Base-by-base conservation (phyloP, 2,113 vertebrate genomes). In the Callithrix jacchus region DNA sequence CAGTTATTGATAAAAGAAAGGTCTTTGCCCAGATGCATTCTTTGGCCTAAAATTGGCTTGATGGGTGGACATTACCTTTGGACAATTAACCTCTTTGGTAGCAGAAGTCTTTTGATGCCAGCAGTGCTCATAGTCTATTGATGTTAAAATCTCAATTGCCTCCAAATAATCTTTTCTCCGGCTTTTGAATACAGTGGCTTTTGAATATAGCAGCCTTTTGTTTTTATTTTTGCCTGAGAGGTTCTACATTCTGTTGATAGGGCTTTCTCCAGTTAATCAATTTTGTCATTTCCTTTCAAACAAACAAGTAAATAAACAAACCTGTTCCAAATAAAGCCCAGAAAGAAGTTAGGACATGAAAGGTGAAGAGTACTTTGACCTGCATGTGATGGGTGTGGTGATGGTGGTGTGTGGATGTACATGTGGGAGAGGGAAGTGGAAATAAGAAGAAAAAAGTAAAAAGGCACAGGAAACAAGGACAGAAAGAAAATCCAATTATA, bases 1-100 rank as follows among this genome's bases (percentile, higher is more conserved):
- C 16, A 79, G 27, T 64, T 92, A 85, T 95, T 96, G 90, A 97
- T 77, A 82, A 87, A 97, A 93, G 82, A 93, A 93, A 89, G 74
- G 27, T 88, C 58, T 79, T 95, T 97, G 84, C 71, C 45, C 45
- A 95, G 64, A 85, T 97, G 71, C 40, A 40, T 94, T 96, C 37
- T 90, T 92, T 90, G 92, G 61, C 47, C 79, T 98, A 90, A 92
- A 92, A 82, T 54, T 90, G 66, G 45, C 47, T 93, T 96, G 84
- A 85, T 2, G 0, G 20, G 32, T 82, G 66, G 47, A 66, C 45
- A 92, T 92, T 94, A 90, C 77, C 52, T 97, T 93, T 93, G 68
- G 68, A 94, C 40, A 91, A 84, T 96, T 97, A 96, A 95, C 89
- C 23, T 61, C 25, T 45, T 95, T 58, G 5, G 5, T 76, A 90